Evolutionary conservation across 2,888 invertebrate species (phyloP), one percentile per base, ranked within the genome.

Genomic region (Acronicta aceris): DNA sequence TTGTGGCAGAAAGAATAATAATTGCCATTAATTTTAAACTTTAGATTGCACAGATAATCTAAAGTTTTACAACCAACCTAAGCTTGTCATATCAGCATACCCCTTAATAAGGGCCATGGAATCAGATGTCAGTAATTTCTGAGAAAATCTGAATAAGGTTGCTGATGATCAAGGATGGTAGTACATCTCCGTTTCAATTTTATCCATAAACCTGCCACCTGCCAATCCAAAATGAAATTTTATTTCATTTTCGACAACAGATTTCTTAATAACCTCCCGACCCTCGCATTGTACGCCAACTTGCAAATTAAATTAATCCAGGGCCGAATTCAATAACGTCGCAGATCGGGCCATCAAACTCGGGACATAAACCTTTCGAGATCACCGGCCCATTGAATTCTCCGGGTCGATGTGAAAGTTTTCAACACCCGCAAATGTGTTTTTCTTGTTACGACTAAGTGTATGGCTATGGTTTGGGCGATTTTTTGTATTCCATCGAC

Each of bases 271-370:
- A 80, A 77, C 76, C 76, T 58, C 27, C 57, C 74, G 71, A 71
- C 76, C 74, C 72, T 81, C 71, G 73, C 76, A 81, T 82, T 82
- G 79, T 80, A 65, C 65, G 75, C 73, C 60, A 80, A 85, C 79
- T 85, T 83, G 82, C 83, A 84, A 87, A 88, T 88, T 86, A 85
- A 88, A 88, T 88, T 87, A 88, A 87, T 86, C 79, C 83, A 80
- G 82, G 81, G 74, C 65, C 71, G 79, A 74, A 82, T 85, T 82
- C 83, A 88, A 88, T 87, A 84, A 78, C 71, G 69, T 75, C 68
- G 69, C 76, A 76, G 82, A 81, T 77, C 79, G 69, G 68, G 74
- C 72, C 82, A 81, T 87, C 82, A 83, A 86, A 82, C 70, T 84
- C 76, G 56, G 78, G 62, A 70, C 79, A 78, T 83, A 83, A 86